Evolutionary conservation across 2,113 vertebrate species (phyloP).

Genomic region (Heterotis niloticus): DNA sequence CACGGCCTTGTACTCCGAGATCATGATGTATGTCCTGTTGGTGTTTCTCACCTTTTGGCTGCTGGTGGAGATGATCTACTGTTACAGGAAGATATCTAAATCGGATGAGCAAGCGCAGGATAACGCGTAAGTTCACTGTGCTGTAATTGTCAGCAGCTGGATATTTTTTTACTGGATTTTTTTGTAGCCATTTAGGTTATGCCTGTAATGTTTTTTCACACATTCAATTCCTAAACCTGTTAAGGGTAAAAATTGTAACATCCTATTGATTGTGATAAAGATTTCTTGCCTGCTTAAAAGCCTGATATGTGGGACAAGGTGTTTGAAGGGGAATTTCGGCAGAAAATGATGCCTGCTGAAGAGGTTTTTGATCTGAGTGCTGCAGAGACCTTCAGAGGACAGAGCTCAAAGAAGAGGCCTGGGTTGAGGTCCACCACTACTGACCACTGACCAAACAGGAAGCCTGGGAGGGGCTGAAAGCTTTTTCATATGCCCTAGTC

Average conservation of each 20-base stretch:
- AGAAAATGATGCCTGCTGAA: background rate
- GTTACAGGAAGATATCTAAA: slow-evolving; percentile 95
- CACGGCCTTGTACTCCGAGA: slow-evolving; percentile 86
- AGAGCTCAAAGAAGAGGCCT: background rate
- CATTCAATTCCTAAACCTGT: too few species aligned
- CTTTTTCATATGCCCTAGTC: background rate
- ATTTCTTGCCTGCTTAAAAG: too few species aligned
- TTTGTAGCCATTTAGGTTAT: too few species aligned
- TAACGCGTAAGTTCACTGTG: slow-evolving; percentile 75
- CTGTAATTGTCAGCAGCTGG: background rate
- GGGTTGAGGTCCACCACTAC: background rate
- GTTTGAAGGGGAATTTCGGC: background rate
- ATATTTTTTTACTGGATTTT: background rate
- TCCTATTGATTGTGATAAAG: too few species aligned
- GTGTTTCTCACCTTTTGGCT: slow-evolving; percentile 95
- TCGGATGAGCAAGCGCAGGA: slow-evolving; percentile 87
- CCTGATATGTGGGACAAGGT: background rate
- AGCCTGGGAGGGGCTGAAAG: background rate
- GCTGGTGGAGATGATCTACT: slow-evolving; percentile 94
- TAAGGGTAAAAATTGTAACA: too few species aligned
- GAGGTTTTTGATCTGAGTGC: background rate
- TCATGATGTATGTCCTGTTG: slow-evolving; percentile 97
- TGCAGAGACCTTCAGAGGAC: background rate
- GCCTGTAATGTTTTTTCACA: too few species aligned
- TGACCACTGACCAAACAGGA: background rate